Evolutionary conservation across 2,113 vertebrate species (phyloP), one percentile per base, ranked within the genome.

Genomic region (Oxyura jamaicensis): DNA sequence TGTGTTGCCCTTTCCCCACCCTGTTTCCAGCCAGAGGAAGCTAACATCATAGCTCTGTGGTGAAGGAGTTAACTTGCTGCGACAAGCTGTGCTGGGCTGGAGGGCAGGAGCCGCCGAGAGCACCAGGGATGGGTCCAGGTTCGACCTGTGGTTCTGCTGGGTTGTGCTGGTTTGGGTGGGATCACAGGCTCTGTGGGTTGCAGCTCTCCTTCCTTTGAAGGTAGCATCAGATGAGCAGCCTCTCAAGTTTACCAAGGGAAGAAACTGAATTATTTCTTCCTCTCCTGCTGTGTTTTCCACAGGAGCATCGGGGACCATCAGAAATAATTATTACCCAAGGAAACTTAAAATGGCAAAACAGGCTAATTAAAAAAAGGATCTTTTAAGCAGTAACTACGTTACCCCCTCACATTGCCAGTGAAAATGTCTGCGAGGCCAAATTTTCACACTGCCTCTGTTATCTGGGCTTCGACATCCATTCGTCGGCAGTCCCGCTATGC

Each of bases 201-300:
- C 39, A 39, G 65, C 44, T 42, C 66, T 82, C 48, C 31, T 60
- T 48, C 58, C 20, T 94, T 77, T 86, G 85, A 96, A 88, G 46
- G 22, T 11, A 33, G 41, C 21, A 83, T 73, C 46, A 69, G 58
- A 42, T 52, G 52, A 93, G 28, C 46, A 73, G 75, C 59, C 67
- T 77, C 75, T 66, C 63, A 50, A 79, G 31, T 69, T 90, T 73
- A 59, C 39, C 20, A 50, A 33, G 46, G 29, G 35, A 76, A 52
- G 33, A 58, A 87, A 82, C 39, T 33, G 67, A 91, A 53, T 83
- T 53, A 88, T 63, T 93, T 93, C 76, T 90, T 87, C 23, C n/a
- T 62, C 8, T 3, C 22, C 44, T 55, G 35, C 73, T 85, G 44
- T 73, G 44, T 26, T 90, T 52, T 86, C 82, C 55, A 77, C 78